phyloP scores from a whole-genome alignment of 2,888 invertebrate species.

The Epirrhoe alternata region DNA sequence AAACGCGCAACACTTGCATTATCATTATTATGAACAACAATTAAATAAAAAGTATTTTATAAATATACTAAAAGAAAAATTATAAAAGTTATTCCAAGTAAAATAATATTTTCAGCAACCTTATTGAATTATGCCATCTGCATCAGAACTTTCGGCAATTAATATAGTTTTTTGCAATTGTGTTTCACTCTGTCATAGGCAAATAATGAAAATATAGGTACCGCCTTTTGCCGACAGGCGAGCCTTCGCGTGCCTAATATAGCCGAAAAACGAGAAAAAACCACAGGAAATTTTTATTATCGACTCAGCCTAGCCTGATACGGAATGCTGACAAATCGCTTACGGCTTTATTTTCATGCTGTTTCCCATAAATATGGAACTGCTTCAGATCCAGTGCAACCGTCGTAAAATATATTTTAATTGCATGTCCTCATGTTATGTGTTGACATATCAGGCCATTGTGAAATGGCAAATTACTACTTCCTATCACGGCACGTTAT shows the following conservation, averaged over 20 bases:
- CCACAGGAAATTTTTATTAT: constrained; percentile 72
- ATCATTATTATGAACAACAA: too few relatives aligned
- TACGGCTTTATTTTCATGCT: constrained; percentile 67
- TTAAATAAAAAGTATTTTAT: not conserved
- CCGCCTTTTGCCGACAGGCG: constrained; percentile 60
- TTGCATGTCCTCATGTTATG: constrained; percentile 59
- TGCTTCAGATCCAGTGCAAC: constrained; percentile 54
- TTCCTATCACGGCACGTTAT: constrained; percentile 37
- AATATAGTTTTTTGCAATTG: constrained; percentile 71
- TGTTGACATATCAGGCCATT: constrained; percentile 61
- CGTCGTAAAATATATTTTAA: constrained; percentile 64
- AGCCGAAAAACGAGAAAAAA: constrained; percentile 75
- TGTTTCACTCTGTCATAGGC: constrained; percentile 69
- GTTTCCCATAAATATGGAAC: constrained; percentile 56
- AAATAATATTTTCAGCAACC: constrained; percentile 43
- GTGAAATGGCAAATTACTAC: constrained; percentile 36
- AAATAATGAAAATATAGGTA: constrained; percentile 70
- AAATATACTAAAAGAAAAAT: not conserved
- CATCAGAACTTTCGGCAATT: constrained; percentile 66
- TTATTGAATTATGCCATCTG: constrained; percentile 59
- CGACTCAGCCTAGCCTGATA: constrained; percentile 75
- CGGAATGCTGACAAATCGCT: constrained; percentile 80
- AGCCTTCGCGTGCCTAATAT: constrained; percentile 78
- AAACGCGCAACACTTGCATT: too few relatives aligned
- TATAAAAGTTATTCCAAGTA: constrained; percentile 7